Evolutionary conservation across 2,797 vertebrate genomes (phyloP), one percentile per base, ranked within the genome.

Genomic region (Acipenser ruthenus): DNA sequence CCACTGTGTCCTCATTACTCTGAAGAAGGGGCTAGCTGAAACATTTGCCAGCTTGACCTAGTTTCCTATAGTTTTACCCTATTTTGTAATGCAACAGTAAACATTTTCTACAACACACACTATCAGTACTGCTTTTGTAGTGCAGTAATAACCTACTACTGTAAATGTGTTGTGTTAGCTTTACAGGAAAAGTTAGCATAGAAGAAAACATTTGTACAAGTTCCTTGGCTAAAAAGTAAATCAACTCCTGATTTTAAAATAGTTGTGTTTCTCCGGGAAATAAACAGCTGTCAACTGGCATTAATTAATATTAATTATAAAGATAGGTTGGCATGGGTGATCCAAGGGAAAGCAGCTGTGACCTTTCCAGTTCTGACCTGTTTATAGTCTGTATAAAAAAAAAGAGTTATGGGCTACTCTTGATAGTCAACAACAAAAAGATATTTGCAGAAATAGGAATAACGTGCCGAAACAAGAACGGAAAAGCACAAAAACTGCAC

Each of bases 231-330:
- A 60, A 18, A 56, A 60, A 51, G 65, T 49, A 51, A 79, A 84
- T 74, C 72, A 79, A 73, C 74, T 82, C 79, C 74, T 82, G 77
- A 70, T 77, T 81, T 86, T 82, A 82, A 80, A 78, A 79, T 84
- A 73, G 73, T 74, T 78, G 79, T 76, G 79, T 86, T 83, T 87
- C 78, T 79, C 82, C 83, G 81, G 77, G 83, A 79, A 81, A 85
- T 84, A 85, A 88, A 79, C 80, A 87, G 86, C 80, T 87, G 84
- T 88, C 78, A 66, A 84, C 86, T 90, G 83, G 80, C 84, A 87
- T 82, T 89, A 79, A 90, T 89, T 86, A 90, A 86, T 87, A 86
- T 84, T 84, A 84, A 90, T 88, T 89, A 86, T 81, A 86, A 84
- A 81, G 88, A 78, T 71, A 76, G 69, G 74, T 73, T 78, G 65